A percentile compares a stretch with the other conserved stretches of the same genome.
Conservation (phyloP, 2,797 vertebrate species). For the Gallinago solitaria region DNA sequence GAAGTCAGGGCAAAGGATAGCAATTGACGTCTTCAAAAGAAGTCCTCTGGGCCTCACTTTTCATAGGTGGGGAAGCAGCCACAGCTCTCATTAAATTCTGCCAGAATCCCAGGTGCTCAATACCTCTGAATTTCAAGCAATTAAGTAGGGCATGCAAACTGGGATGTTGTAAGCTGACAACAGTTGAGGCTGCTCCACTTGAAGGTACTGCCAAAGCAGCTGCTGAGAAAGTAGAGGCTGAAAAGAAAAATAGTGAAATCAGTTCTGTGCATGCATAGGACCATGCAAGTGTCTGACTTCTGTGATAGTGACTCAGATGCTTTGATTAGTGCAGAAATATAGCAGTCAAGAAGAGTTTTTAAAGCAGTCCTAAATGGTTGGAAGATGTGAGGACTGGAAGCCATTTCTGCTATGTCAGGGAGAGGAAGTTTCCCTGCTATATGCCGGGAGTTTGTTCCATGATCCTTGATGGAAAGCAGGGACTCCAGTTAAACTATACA, state of each 20-base stretch:
- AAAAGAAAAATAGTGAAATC: neutral
- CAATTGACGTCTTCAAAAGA: conserved; percentile 2
- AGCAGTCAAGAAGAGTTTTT: neutral
- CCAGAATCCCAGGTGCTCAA: neutral
- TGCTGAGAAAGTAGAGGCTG: neutral
- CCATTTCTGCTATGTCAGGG: neutral
- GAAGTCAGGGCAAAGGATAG: neutral
- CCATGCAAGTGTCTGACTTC: neutral
- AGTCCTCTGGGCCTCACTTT: conserved; percentile 8
- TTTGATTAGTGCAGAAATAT: neutral
- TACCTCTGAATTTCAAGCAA: conserved; percentile 27
- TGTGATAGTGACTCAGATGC: neutral
- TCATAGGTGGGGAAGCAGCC: conserved; percentile 12
- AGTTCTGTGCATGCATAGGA: neutral
- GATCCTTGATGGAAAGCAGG: neutral
- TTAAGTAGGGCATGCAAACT: conserved; percentile 29
- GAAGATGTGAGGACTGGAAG: neutral
- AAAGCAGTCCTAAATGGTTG: neutral
- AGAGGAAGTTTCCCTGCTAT: neutral
- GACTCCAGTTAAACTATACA: neutral
- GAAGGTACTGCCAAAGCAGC: neutral
- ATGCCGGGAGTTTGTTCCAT: neutral
- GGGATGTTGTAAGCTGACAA: neutral
- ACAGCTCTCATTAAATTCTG: conserved; percentile 22
- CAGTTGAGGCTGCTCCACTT: neutral